Evolutionary conservation across 2,888 invertebrate genomes (phyloP), one percentile per base, ranked within the genome.

Genomic region (Ypsolopha scabrella): DNA sequence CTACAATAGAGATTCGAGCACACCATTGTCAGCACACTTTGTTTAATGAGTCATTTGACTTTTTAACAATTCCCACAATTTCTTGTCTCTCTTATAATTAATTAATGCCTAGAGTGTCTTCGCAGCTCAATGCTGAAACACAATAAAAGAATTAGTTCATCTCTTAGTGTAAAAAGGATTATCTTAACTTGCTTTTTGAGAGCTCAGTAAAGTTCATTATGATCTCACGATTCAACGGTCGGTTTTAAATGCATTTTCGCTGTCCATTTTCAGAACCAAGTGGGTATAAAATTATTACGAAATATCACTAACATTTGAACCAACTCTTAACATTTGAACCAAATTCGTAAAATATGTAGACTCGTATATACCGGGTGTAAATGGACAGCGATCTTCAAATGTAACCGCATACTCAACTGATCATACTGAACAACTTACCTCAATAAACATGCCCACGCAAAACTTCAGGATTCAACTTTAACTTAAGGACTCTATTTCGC

Each of bases 41-140:
- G 45, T 54, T 49, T 52, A 55, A 54, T 51, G 52, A 56, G 55
- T 54, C 54, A 52, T 52, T 58, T 51, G 53, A 55, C 55, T 56
- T 52, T 51, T 53, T 44, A 55, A 58, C 62, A 59, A 59, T 57
- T 53, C 52, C 52, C 52, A 57, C 58, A 57, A 60, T 64, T 59
- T 64, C 64, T 64, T 62, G 62, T 58, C 56, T 60, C 57, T 58
- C 60, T 65, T 53, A 68, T 72, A 68, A 74, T 72, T 75, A 74
- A 74, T 74, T 74, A 66, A 70, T 64, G 67, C 58, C 58, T 58
- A 57, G 57, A 58, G 54, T 48, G 47, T 51, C 53, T 33, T 33
- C 45, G 43, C 33, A 51, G 50, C 50, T 45, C 46, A 38, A 34
- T 34, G 41, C 36, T 8, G 48, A 44, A 34, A 52, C 9, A 53